phyloP scores from a whole-genome alignment of 2,888 invertebrate genomes.

The Noctua fimbriata region DNA sequence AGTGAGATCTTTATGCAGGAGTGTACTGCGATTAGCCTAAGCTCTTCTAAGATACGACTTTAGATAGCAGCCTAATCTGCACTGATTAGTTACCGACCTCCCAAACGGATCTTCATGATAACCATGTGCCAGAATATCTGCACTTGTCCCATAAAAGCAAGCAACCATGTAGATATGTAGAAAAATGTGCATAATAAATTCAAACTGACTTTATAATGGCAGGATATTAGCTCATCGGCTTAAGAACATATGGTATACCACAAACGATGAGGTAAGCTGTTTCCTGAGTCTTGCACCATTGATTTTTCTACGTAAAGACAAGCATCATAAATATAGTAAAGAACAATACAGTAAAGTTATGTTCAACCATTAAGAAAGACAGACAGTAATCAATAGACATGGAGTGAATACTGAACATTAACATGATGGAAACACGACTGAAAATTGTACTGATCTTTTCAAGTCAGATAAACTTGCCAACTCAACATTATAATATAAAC shows the following conservation, averaged over 20 bases:
- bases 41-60: background rate
- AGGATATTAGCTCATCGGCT: conserved; percentile 53
- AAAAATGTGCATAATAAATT: conserved; percentile 32
- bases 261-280: conserved; percentile 36
- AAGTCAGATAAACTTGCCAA: conserved; percentile 3
- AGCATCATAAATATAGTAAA: background rate
- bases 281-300: conserved; percentile 24
- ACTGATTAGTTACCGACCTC: background rate
- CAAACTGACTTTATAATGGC: conserved; percentile 26
- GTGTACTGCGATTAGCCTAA: background rate
- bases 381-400: background rate
- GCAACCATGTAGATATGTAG: background rate
- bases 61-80: background rate
- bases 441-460: background rate
- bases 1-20: too few relatives aligned
- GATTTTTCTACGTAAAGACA: conserved; percentile 18
- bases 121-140: conserved; percentile 4
- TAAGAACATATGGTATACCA: conserved; percentile 44
- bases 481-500: conserved; percentile 18
- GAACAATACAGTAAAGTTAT: background rate
- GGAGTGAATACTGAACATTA: background rate
- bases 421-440: background rate
- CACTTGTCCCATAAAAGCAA: background rate
- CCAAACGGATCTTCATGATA: background rate
- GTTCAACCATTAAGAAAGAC: background rate